Evolutionary conservation across 2,888 invertebrate species (phyloP).

Genomic region (Eueremaeus valkanovi): DNA sequence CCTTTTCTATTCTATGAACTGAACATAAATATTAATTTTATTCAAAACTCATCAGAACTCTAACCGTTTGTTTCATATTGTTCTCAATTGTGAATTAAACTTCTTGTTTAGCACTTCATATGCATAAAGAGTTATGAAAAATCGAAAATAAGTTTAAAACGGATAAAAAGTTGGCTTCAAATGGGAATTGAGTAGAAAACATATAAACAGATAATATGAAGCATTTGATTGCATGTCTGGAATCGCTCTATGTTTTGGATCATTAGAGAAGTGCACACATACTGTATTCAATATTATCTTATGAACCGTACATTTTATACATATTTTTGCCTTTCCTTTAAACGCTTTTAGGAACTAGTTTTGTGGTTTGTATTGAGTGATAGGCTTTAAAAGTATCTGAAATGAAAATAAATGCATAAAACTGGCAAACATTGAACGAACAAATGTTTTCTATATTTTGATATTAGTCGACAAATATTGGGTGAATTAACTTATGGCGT

Average conservation of each 20-base stretch:
- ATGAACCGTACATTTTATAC: neutral
- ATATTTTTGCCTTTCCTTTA: neutral
- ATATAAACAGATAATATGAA: neutral
- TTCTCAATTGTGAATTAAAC: neutral
- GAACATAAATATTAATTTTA: slow-evolving; percentile 8
- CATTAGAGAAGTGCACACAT: neutral
- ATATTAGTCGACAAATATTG: slow-evolving; percentile 32
- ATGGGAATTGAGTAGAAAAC: neutral
- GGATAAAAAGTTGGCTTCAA: neutral
- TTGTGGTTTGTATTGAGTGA: neutral
- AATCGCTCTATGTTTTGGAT: neutral
- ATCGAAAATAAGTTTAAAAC: neutral
- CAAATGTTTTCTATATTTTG: slow-evolving; percentile 32
- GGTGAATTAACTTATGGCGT: slow-evolving; percentile 11
- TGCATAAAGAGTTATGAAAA: neutral
- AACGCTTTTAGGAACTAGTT: neutral
- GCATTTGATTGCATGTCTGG: neutral
- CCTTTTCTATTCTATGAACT: neutral
- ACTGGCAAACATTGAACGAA: neutral
- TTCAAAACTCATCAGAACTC: neutral
- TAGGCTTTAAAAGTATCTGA: neutral
- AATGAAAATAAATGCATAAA: neutral
- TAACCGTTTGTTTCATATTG: neutral
- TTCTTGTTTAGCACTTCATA: too few relatives aligned
- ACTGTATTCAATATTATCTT: neutral